Evolutionary conservation across 2,113 vertebrate species (phyloP), one percentile per base, ranked within the genome.

Genomic region (Onychorhynchus coronatus): DNA sequence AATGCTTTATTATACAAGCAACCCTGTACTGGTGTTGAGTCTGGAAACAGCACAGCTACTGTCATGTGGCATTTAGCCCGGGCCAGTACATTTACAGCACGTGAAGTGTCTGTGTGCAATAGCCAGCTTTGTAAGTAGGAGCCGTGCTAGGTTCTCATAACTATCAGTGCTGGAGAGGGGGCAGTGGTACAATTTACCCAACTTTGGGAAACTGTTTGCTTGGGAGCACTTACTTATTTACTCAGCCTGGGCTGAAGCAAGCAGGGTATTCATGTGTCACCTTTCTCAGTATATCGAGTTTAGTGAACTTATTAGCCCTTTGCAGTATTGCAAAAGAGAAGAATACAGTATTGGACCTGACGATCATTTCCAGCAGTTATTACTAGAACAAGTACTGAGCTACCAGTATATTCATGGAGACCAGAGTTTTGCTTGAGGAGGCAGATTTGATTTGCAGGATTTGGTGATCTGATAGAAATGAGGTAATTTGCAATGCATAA

Each of bases 81-180:
- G n/a, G 14, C 41, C 22, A 27, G 44, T 58, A 24, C 11, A 2
- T 78, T 30, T 75, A 50, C 24, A 46, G 37, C 25, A 46, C 33
- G 30, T 91, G 73, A 55, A 14, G 8, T 71, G 39, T 47, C 12
- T 50, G 31, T 93, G 55, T 80, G 44, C 25, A 24, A 1, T 28
- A 85, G 30, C 28, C 9, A 25, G 35, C 33, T 78, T 93, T 55
- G 27, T 55, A 65, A 56, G 39, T 11, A 39, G 53, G 49, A 63
- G 7, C 42, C 18, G 6, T 0, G 5, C 14, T 44, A 68, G 39
- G 12, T 88, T 65, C 35, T 39, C 75, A 0, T 33, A 59, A 44
- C 31, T 81, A 44, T 16, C 11, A 8, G 14, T 55, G 42, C 47
- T 91, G 73, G 39, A 42, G 42, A 42, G 42, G 3, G 23, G 24